phyloP scores from a whole-genome alignment of 2,888 invertebrate species.

The Latheticus oryzae region DNA sequence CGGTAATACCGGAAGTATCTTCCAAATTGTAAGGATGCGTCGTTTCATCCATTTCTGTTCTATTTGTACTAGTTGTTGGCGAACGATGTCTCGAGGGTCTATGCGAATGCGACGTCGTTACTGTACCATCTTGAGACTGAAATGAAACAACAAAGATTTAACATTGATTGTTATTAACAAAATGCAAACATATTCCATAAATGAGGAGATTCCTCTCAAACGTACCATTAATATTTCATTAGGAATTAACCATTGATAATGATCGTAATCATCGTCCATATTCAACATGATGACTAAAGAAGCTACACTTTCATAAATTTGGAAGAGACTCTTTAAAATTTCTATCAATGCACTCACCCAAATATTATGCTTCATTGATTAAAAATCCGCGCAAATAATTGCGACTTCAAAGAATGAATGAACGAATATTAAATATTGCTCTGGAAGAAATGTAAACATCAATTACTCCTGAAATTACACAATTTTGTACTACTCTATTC shows the following conservation, averaged over 20 bases:
- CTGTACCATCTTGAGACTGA: constrained; percentile 62
- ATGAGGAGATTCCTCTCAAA: constrained; percentile 1
- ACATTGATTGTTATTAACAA: background rate
- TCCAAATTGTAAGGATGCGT: constrained; percentile 46
- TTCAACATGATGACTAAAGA: constrained; percentile 11
- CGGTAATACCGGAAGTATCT: constrained; percentile 44
- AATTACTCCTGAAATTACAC: constrained; percentile 20
- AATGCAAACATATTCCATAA: background rate
- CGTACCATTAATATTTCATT: constrained; percentile 32
- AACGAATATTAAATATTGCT: constrained; percentile 12
- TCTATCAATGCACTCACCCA: constrained; percentile 7
- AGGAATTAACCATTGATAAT: constrained; percentile 28
- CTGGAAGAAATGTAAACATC: constrained; percentile 19
- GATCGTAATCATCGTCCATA: constrained; percentile 28
- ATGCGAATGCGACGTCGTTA: constrained; percentile 44
- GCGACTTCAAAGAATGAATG: constrained; percentile 5
- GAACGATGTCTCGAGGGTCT: constrained; percentile 60
- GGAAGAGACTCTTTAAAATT: background rate
- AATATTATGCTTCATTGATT: constrained; percentile 6
- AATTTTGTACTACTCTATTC: constrained; percentile 4
- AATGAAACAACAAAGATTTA: constrained; percentile 43
- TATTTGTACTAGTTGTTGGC: constrained; percentile 57
- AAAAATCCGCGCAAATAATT: constrained; percentile 18
- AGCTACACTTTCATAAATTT: too few relatives aligned
- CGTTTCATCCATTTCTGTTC: constrained; percentile 47